Conservation (phyloP, 2,888 invertebrate genomes). For the Quadroppia sp. region DNA sequence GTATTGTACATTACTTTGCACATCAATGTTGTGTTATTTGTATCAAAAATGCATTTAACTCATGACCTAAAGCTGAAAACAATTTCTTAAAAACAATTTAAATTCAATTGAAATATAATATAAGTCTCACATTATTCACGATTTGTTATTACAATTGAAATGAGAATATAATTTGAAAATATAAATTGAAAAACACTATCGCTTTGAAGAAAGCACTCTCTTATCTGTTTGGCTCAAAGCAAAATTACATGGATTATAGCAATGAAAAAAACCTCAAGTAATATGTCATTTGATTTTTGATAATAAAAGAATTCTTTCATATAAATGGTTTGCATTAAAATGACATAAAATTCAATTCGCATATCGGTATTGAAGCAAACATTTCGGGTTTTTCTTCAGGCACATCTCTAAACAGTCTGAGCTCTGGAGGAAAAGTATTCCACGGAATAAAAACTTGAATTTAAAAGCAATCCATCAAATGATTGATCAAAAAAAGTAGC, state of each 20-base stretch:
- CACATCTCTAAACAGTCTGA: not conserved
- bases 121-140: not conserved
- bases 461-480: conserved; percentile 33
- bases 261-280: not conserved
- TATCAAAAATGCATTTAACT: not conserved
- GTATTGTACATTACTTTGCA: not conserved
- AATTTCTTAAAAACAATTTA: not conserved
- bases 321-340: not conserved
- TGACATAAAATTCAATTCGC: not conserved
- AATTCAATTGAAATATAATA: not conserved
- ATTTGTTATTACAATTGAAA: conserved; percentile 15
- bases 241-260: not conserved
- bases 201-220: not conserved
- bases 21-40: not conserved
- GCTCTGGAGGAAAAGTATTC: conserved; percentile 1
- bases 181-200: conserved; percentile 1
- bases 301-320: conserved; percentile 18
- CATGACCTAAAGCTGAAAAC: not conserved
- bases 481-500: conserved; percentile 22
- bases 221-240: conserved; percentile 15
- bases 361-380: not conserved
- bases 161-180: conserved; percentile 5
- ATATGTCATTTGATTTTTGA: conserved; percentile 29
- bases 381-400: not conserved
- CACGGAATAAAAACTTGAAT: conserved; percentile 30